Conservation (phyloP, 2,113 vertebrate genomes). For the Columba janthina region DNA sequence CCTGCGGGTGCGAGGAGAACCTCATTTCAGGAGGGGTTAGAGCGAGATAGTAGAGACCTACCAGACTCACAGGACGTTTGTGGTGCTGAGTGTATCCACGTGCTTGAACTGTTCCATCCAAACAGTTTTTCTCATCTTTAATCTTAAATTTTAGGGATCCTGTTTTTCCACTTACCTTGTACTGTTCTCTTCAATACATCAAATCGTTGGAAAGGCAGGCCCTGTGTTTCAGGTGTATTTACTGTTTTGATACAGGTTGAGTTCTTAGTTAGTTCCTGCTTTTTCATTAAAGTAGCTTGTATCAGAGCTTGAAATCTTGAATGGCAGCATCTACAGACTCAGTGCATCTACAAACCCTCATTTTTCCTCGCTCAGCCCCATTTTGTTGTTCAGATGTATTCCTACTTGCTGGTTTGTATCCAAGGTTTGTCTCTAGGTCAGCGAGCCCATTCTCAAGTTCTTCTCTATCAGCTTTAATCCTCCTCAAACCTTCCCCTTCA, state of each 20-base stretch:
- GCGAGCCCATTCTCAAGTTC: background rate
- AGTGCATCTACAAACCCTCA: background rate
- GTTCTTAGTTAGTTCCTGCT: background rate
- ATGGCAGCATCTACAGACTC: background rate
- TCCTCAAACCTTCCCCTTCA: background rate
- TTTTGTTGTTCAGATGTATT: background rate
- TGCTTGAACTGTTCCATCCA: background rate
- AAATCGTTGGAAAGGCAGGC: background rate
- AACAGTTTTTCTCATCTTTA: too few relatives aligned
- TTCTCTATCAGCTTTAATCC: background rate
- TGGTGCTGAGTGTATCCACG: background rate
- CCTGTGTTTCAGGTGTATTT: background rate
- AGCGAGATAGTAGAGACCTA: background rate
- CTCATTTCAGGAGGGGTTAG: background rate
- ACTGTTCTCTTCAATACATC: too few relatives aligned
- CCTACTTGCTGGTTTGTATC: background rate
- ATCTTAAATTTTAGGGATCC: background rate
- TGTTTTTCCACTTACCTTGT: fast-evolving
- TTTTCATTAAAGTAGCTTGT: background rate
- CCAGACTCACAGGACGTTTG: background rate
- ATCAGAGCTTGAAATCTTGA: background rate
- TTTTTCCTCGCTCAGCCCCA: background rate
- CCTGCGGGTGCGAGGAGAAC: background rate
- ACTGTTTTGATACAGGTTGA: background rate
- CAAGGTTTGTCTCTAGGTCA: slow-evolving; percentile 20